Evolutionary conservation across 2,888 invertebrate genomes (phyloP).

Genomic region (Tineola bisselliella): DNA sequence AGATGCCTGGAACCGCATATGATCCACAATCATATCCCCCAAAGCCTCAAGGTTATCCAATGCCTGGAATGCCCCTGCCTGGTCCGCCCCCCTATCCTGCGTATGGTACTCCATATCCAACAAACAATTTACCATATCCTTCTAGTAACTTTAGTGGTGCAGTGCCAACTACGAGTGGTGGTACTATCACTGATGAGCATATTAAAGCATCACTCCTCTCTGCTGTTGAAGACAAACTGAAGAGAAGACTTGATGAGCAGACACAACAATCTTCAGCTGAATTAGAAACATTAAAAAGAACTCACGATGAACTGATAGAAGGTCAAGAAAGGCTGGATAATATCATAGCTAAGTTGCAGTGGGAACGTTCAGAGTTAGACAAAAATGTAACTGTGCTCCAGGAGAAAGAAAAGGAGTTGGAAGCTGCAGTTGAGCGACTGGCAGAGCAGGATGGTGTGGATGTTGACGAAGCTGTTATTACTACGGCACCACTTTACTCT

Average conservation of each 20-base stretch:
- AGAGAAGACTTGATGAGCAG: conserved; percentile 86
- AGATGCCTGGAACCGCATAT: conserved; percentile 28
- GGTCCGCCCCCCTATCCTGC: conserved; percentile 64
- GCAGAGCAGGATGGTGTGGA: conserved; percentile 84
- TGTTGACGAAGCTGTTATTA: conserved; percentile 96
- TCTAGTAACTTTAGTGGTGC: conserved; percentile 28
- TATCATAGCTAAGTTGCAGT: conserved; percentile 78
- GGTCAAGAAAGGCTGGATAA: conserved; percentile 85
- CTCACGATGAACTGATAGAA: conserved; percentile 85
- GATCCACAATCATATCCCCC: conserved; percentile 40
- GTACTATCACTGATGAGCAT: conserved; percentile 95
- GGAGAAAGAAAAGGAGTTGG: conserved; percentile 88
- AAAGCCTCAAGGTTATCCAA: conserved; percentile 44
- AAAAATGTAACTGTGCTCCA: conserved; percentile 84
- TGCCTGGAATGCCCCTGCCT: conserved; percentile 32
- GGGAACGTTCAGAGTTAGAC: conserved; percentile 82
- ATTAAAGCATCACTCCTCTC: conserved; percentile 92
- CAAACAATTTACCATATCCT: conserved; percentile 34
- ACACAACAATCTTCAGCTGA: conserved; percentile 93
- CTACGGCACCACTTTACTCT: conserved; percentile 94
- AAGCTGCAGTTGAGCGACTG: conserved; percentile 79
- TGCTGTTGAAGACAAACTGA: conserved; percentile 94
- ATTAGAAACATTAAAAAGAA: conserved; percentile 85
- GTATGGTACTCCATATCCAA: conserved; percentile 47
- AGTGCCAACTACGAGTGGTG: conserved; percentile 51